These are phyloP conservation scores for Tragopan temminckii DNA, from an alignment of 2,797 vertebrate species.

Conservation along the genomic window DNA sequence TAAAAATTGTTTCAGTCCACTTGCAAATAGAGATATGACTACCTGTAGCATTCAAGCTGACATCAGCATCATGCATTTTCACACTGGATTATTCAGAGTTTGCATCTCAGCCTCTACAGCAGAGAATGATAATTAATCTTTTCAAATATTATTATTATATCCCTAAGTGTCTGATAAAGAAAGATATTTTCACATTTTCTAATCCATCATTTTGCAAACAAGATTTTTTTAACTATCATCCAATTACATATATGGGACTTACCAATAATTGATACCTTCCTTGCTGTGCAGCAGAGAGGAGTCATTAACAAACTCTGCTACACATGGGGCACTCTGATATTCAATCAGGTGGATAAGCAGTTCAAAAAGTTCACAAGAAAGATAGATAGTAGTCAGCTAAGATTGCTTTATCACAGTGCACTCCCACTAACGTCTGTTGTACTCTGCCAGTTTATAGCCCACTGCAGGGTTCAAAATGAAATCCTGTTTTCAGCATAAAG, in stretches of 20 bases:
- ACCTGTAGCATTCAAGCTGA: not conserved
- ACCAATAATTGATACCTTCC: slow-evolving; percentile 6
- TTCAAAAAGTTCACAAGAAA: not conserved
- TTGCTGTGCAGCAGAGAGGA: not conserved
- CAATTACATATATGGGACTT: not conserved
- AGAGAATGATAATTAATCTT: not conserved
- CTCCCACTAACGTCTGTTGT: not conserved
- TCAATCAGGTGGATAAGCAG: not conserved
- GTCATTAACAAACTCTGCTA: not conserved
- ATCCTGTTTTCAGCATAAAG: not conserved
- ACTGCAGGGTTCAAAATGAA: not conserved
- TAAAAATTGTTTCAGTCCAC: too few species aligned
- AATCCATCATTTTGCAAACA: not conserved
- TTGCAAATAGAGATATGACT: too few species aligned
- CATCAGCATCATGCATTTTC: not conserved
- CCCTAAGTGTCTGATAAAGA: not conserved
- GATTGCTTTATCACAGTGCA: not conserved
- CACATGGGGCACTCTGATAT: not conserved
- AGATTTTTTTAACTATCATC: not conserved
- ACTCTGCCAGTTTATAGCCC: not conserved
- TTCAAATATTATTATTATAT: not conserved
- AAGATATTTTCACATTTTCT: not conserved
- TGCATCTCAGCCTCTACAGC: not conserved
- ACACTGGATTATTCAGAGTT: not conserved
- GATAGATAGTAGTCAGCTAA: not conserved